These are phyloP conservation scores for Drosophila neutralis DNA, from an alignment of 2,888 invertebrate species.

Conservation along the genomic window DNA sequence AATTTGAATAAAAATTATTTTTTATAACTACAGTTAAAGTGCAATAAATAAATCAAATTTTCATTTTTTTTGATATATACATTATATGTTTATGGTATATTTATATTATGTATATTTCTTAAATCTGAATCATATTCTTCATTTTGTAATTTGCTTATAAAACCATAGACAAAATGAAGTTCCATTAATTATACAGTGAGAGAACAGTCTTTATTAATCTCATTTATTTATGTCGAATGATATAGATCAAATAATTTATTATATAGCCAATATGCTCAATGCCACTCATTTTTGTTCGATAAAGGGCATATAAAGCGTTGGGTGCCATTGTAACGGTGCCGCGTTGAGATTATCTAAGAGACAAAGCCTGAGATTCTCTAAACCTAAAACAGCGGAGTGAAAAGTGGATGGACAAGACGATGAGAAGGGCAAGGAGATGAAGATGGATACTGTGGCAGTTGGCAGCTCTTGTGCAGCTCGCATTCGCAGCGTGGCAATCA, in stretches of 20 bases:
- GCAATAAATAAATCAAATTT: too few relatives aligned
- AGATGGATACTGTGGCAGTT: constrained; percentile 31
- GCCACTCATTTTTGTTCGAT: constrained; percentile 37
- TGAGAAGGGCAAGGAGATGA: constrained; percentile 17
- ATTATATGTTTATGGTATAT: too few relatives aligned
- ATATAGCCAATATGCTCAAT: constrained; percentile 33
- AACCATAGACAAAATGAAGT: background rate
- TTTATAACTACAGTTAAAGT: too few relatives aligned
- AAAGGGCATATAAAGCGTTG: constrained; percentile 59
- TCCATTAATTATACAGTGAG: background rate
- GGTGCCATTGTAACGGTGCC: constrained; percentile 75
- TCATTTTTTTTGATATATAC: too few relatives aligned
- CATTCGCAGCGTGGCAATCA: constrained; percentile 82
- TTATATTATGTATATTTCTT: background rate
- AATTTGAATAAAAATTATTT: too few relatives aligned
- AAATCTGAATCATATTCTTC: background rate
- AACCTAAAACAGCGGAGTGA: constrained; percentile 48
- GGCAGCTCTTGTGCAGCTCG: constrained; percentile 54
- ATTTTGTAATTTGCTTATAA: too few relatives aligned
- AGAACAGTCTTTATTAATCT: background rate
- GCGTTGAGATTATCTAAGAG: constrained; percentile 66
- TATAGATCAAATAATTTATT: background rate
- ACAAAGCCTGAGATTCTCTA: constrained; percentile 36
- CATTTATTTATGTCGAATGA: background rate
- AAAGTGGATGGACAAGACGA: constrained; percentile 17